phyloP scores from a whole-genome alignment of 2,888 invertebrate genomes.

The Noctuana brunneofusca region DNA sequence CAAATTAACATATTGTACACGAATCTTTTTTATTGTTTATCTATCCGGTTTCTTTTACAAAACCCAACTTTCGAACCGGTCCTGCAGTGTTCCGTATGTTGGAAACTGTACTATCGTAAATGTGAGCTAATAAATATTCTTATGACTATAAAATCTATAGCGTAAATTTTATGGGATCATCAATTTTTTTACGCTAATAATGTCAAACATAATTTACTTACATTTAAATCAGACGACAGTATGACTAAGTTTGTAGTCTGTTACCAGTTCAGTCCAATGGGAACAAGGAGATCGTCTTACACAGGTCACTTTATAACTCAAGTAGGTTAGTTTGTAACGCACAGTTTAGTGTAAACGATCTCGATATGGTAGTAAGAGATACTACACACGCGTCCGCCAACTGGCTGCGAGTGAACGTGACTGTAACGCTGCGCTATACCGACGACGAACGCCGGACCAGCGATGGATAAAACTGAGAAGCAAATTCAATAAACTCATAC shows the following conservation, averaged over 20 bases:
- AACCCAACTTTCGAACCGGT: constrained; percentile 76
- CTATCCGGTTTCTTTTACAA: constrained; percentile 68
- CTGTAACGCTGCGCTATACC: constrained; percentile 46
- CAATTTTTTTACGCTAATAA: neutral
- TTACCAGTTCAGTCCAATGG: constrained; percentile 12
- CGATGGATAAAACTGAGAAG: constrained; percentile 7
- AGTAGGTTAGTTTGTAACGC: constrained; percentile 13
- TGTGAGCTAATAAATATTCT: constrained; percentile 6
- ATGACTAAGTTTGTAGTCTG: constrained; percentile 10
- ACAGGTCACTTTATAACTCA: constrained; percentile 18
- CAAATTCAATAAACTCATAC: constrained; percentile 12
- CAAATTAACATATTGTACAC: constrained; percentile 24
- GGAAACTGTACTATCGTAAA: constrained; percentile 18
- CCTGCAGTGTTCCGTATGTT: constrained; percentile 44
- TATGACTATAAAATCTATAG: neutral
- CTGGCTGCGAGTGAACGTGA: constrained; percentile 59
- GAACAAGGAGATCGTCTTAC: constrained; percentile 25
- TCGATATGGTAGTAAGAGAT: constrained; percentile 11
- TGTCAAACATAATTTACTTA: constrained; percentile 2
- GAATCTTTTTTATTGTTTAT: constrained; percentile 49
- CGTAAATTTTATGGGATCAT: neutral
- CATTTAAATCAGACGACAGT: constrained; percentile 5
- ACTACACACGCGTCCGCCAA: constrained; percentile 55
- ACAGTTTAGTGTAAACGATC: constrained; percentile 17
- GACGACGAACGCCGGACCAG: constrained; percentile 4